Percentiles rank a stretch among this genome's conserved stretches.
phyloP scores from a whole-genome alignment of 2,888 invertebrate species.

The Andricus quercusramuli region DNA sequence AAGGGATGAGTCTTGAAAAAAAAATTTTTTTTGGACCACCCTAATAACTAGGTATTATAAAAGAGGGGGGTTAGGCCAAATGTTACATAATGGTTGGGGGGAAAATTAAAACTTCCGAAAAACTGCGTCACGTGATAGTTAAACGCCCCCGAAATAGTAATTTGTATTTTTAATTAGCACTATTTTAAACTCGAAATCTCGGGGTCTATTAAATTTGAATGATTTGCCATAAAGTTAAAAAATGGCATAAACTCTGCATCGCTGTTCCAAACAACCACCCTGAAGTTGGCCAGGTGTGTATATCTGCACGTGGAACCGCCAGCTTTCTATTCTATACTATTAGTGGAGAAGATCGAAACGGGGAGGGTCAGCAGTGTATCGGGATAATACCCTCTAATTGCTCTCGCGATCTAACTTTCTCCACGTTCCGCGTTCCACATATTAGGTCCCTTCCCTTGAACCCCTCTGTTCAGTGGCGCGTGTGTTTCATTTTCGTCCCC shows the following conservation, averaged over 20 bases:
- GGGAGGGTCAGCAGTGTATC: constrained; percentile 49
- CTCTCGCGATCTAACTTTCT: constrained; percentile 48
- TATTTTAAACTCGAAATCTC: not conserved
- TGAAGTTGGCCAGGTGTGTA: not conserved
- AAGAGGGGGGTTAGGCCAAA: no score
- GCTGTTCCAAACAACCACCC: not conserved
- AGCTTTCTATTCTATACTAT: not conserved
- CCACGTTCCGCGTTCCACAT: constrained; percentile 20
- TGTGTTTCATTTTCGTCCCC: constrained; percentile 65
- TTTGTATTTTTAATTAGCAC: not conserved
- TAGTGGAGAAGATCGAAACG: constrained; percentile 8
- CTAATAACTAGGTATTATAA: no score
- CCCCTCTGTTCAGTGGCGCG: constrained; percentile 64
- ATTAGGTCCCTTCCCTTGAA: constrained; percentile 44
- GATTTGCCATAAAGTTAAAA: not conserved
- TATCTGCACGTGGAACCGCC: not conserved
- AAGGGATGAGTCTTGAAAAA: no score
- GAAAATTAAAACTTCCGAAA: no score
- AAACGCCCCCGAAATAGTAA: no score
- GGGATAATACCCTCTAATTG: constrained; percentile 57
- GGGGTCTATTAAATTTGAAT: no score
- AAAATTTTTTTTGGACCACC: no score
- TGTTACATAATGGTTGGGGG: no score
- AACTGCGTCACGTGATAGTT: no score
- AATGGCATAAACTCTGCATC: not conserved